Evolutionary conservation across 2,888 invertebrate species (phyloP), one percentile per base, ranked within the genome.

Genomic region (Drosophila vallismaia): DNA sequence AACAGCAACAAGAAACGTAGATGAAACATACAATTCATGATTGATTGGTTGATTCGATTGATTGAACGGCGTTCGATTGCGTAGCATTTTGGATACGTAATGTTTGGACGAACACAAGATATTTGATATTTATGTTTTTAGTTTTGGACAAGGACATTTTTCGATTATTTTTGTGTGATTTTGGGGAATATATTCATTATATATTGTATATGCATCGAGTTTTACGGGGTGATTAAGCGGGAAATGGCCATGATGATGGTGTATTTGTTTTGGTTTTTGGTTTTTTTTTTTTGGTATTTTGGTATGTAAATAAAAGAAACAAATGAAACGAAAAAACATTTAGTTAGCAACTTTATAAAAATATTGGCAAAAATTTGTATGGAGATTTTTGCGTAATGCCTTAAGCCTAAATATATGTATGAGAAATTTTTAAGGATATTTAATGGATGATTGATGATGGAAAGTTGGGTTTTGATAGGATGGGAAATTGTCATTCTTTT

Each of bases 231-330:
- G 88, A 88, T 86, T 87, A 91, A 91, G 91, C 91, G 75, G 91
- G 90, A 87, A 89, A 91, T 91, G 91, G 90, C 90, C 91, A 91
- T 90, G 89, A 90, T 89, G 89, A 89, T 87, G 81, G 81, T 75
- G 71, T 73, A 70, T 74, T 82, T 74, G 71, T 64, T 76, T 74
- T 80, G 55, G 46, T 53, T 49, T 63, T 42, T 54, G 75, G 75
- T 75, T 74, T 40, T 79, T 76, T n/a, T n/a, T n/a, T n/a, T n/a
- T n/a, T n/a, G n/a, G n/a, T n/a, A n/a, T n/a, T n/a, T 75, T 86
- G 79, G 78, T 88, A 85, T 89, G 82, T 83, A 87, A 86, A 89
- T 84, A 88, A 86, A 91, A 88, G 79, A 88, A 90, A 90, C 89
- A 88, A 90, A 90, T 82, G 85, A 87, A 82, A 85, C 89, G 88